Percentiles rank a stretch among this genome's conserved stretches.
Conservation (phyloP, 2,888 invertebrate species). For the Bimastos eiseni region DNA sequence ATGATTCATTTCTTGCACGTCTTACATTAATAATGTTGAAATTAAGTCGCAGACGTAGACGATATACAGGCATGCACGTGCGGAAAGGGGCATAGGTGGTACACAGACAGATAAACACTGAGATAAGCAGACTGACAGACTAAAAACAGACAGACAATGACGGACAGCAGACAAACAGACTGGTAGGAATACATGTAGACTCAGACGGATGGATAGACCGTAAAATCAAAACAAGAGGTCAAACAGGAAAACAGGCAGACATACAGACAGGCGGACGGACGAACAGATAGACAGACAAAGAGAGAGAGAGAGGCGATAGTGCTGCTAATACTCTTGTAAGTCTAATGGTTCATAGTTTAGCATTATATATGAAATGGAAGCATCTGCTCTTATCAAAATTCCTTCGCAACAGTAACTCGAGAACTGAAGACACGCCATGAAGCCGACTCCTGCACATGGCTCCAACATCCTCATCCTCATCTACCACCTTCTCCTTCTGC, state of each 20-base stretch:
- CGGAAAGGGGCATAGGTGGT: not conserved
- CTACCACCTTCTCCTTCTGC: not conserved
- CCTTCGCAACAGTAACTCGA: not conserved
- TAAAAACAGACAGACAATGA: not conserved
- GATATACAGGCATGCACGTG: not conserved
- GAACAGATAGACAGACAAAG: not conserved
- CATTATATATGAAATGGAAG: not conserved
- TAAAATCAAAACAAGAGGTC: not conserved
- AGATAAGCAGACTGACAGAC: not conserved
- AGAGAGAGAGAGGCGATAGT: not conserved
- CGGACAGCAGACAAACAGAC: not conserved
- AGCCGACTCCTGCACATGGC: not conserved
- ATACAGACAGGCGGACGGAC: not conserved
- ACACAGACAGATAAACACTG: not conserved
- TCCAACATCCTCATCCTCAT: not conserved
- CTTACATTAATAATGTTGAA: not conserved
- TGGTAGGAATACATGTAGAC: not conserved
- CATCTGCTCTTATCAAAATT: slow-evolving; percentile 13
- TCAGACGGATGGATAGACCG: not conserved
- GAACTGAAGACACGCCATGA: not conserved
- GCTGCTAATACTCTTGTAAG: not conserved
- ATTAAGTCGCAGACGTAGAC: not conserved
- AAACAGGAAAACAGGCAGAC: not conserved
- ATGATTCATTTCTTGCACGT: not conserved
- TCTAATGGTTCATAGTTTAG: not conserved